Conservation (phyloP, 2,113 vertebrate species). For the Galeopterus variegatus region DNA sequence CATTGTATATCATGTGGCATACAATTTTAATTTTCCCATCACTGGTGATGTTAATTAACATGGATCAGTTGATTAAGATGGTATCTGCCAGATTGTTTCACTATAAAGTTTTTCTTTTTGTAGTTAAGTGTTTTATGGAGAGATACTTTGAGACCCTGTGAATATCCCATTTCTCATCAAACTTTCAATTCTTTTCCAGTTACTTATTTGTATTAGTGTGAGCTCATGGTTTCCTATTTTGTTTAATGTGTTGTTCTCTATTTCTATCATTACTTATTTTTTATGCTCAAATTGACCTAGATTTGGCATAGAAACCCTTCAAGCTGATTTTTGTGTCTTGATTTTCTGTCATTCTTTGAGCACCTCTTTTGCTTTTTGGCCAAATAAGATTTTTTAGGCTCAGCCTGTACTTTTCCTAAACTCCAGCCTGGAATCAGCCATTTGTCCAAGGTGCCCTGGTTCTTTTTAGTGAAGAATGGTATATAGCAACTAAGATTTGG, state of each 20-base stretch:
- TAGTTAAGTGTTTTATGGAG: background rate
- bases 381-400: background rate
- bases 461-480: slow-evolving; percentile 15
- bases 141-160: background rate
- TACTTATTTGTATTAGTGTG: background rate
- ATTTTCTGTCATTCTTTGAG: background rate
- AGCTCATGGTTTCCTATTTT: background rate
- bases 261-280: background rate
- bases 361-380: background rate
- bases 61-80: background rate
- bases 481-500: background rate
- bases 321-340: background rate
- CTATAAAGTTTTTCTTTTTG: background rate
- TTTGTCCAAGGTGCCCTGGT: background rate
- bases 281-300: background rate
- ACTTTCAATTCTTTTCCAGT: background rate
- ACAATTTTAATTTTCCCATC: background rate
- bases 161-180: background rate
- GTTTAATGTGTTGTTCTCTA: background rate
- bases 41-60: background rate
- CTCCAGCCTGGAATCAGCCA: background rate
- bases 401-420: slow-evolving; percentile 1
- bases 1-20: background rate
- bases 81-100: background rate
- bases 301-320: background rate